Evolutionary conservation across 2,888 invertebrate genomes (phyloP).

Genomic region (Empis stercorea): DNA sequence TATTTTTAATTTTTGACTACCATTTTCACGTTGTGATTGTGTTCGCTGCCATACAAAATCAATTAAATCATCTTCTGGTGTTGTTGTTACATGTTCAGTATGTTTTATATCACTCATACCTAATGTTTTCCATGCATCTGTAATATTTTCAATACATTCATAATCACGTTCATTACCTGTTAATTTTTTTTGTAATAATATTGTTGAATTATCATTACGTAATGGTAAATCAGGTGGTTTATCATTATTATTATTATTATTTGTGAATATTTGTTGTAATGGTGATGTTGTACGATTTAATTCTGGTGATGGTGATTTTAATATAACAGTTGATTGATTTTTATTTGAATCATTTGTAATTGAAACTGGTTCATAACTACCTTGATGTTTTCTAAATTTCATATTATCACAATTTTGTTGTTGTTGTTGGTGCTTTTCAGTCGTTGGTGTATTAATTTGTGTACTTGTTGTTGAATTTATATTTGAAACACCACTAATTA

Average conservation of each 20-base stretch:
- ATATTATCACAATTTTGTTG: slow-evolving; percentile 22
- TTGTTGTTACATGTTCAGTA: slow-evolving; percentile 42
- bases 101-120: slow-evolving; percentile 63
- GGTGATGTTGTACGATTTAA: neutral
- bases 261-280: neutral
- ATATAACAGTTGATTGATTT: slow-evolving; percentile 27
- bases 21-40: slow-evolving; percentile 35
- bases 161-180: slow-evolving; percentile 37
- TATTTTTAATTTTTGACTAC: slow-evolving; percentile 38
- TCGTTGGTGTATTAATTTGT: neutral
- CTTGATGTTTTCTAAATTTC: slow-evolving; percentile 29
- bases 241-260: slow-evolving; percentile 11
- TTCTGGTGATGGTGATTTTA: slow-evolving; percentile 28
- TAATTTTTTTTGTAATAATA: no score
- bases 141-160: slow-evolving; percentile 62
- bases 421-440: neutral
- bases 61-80: slow-evolving; percentile 27
- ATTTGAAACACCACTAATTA: neutral
- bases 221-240: slow-evolving; percentile 25
- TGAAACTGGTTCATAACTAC: slow-evolving; percentile 34
- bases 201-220: slow-evolving; percentile 23
- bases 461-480: neutral
- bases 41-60: slow-evolving; percentile 37
- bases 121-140: slow-evolving; percentile 69
- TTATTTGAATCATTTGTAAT: slow-evolving; percentile 29